A percentile compares a stretch with the other conserved stretches of the same genome.
Evolutionary conservation across 2,113 vertebrate genomes (phyloP).

Genomic region (Jacana jacana): DNA sequence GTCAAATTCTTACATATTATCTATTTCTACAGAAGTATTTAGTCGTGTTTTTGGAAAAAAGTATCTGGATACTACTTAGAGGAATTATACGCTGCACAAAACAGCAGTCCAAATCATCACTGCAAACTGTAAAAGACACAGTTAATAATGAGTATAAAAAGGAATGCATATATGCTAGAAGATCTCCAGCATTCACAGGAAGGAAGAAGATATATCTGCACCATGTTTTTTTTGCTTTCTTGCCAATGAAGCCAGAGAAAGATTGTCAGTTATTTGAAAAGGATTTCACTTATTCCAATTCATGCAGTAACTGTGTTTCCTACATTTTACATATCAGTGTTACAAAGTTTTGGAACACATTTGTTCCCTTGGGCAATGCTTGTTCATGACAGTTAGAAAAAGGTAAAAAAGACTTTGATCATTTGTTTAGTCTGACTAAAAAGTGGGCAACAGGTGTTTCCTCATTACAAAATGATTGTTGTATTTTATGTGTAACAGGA

Average conservation of each 20-base stretch:
- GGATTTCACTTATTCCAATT: not conserved
- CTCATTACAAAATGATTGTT: not conserved
- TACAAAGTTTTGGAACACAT: not conserved
- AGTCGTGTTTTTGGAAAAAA: not conserved
- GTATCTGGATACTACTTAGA: not conserved
- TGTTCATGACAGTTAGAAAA: not conserved
- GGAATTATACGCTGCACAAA: not conserved
- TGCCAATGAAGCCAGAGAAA: not conserved
- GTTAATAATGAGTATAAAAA: not conserved
- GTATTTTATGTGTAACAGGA: not conserved
- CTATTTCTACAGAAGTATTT: conserved; percentile 22
- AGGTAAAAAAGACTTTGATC: not conserved
- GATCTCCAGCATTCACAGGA: not conserved
- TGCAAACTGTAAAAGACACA: not conserved
- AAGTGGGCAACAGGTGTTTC: not conserved
- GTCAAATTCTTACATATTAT: conserved; percentile 35
- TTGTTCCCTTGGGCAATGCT: not conserved
- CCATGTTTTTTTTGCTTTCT: not conserved
- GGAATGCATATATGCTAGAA: not conserved
- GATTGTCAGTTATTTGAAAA: conserved; percentile 10
- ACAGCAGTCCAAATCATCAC: conserved; percentile 10
- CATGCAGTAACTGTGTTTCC: not conserved
- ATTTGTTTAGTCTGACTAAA: not conserved
- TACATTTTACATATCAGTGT: not conserved
- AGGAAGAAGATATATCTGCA: not conserved